These are phyloP conservation scores for Neostethus bicornis DNA, from an alignment of 2,797 vertebrate species.

Conservation along the genomic window DNA sequence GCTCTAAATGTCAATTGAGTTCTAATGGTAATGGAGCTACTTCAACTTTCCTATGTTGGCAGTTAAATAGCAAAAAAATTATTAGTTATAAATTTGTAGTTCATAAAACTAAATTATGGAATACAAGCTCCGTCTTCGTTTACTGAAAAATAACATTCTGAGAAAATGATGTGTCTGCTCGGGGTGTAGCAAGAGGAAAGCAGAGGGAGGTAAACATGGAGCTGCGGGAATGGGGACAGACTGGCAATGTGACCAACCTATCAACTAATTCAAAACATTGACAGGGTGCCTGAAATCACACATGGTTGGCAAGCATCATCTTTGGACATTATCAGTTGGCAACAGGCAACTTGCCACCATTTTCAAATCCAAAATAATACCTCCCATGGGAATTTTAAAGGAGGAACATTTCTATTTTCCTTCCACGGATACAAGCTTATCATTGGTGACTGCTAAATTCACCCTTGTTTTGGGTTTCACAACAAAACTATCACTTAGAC, in stretches of 20 bases:
- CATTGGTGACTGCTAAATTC: conserved; percentile 21
- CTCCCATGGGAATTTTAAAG: conserved; percentile 27
- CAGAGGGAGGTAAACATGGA: conserved; percentile 53
- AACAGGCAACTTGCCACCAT: conserved; percentile 52
- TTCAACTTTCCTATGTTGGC: neutral
- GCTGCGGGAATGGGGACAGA: conserved; percentile 63
- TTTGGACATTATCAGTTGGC: conserved; percentile 55
- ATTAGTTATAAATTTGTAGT: neutral
- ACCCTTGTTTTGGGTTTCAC: conserved; percentile 23
- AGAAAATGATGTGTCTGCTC: conserved; percentile 7
- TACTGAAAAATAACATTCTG: conserved; percentile 23
- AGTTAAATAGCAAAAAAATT: neutral
- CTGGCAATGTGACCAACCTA: conserved; percentile 59
- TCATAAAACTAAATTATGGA: neutral
- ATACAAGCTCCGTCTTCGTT: neutral
- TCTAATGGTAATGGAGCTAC: neutral
- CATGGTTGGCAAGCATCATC: conserved; percentile 50
- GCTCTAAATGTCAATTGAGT: neutral
- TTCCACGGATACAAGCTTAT: conserved; percentile 6
- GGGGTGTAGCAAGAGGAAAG: conserved; percentile 39
- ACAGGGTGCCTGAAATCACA: conserved; percentile 64
- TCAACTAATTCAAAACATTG: conserved; percentile 62
- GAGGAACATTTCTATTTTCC: conserved; percentile 29
- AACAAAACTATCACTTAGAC: conserved; percentile 10
- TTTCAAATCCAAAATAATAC: conserved; percentile 46